Percentiles rank a stretch among this genome's conserved stretches.
Conservation (phyloP, 2,797 vertebrate species). For the Thaleichthys pacificus region DNA sequence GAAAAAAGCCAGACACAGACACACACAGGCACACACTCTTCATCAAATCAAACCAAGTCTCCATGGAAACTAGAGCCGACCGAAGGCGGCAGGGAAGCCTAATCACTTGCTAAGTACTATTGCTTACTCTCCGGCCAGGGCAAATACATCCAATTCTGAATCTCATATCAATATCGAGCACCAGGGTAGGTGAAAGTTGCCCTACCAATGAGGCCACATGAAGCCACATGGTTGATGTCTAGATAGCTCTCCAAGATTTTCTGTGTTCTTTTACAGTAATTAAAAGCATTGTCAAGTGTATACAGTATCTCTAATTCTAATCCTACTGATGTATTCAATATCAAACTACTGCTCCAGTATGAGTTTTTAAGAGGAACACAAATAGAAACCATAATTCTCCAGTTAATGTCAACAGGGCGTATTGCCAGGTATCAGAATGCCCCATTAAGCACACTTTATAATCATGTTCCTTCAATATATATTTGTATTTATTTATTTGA, state of each 20-base stretch:
- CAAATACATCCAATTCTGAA: constrained; percentile 12
- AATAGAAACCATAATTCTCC: not conserved
- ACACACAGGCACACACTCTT: not conserved
- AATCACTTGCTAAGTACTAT: constrained; percentile 69
- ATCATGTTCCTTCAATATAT: no score
- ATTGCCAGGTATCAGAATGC: not conserved
- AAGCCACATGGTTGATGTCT: not conserved
- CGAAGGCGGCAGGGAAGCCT: constrained; percentile 57
- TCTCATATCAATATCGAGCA: constrained; percentile 13
- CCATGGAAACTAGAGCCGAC: constrained; percentile 73
- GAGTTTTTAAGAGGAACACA: not conserved
- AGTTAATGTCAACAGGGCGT: not conserved
- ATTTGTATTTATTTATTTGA: no score
- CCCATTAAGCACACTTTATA: not conserved
- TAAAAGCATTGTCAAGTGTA: constrained; percentile 1
- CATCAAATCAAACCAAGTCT: constrained; percentile 43
- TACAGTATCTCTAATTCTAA: not conserved
- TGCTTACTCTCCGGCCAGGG: constrained; percentile 42
- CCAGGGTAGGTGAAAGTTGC: not conserved
- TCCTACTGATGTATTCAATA: not conserved
- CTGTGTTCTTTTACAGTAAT: constrained; percentile 5
- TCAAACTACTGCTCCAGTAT: not conserved
- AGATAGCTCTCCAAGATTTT: not conserved
- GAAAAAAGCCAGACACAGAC: not conserved
- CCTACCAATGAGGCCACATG: not conserved